A percentile compares a stretch with the other conserved stretches of the same genome.
These are phyloP conservation scores for Hormaphis cornu DNA, from an alignment of 1,140 invertebrate genomes.

Conservation along the genomic window DNA sequence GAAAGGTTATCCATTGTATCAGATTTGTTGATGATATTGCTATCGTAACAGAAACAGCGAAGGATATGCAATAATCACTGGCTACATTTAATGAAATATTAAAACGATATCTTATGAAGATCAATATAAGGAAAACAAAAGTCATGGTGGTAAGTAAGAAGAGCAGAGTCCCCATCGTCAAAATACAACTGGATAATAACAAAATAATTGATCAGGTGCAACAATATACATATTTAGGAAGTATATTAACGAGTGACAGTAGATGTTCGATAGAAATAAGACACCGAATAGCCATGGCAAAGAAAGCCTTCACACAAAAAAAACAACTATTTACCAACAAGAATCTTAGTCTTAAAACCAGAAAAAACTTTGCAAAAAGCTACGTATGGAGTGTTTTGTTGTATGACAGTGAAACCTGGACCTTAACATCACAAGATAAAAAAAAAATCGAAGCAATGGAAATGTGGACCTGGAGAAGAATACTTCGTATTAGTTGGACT, in stretches of 20 bases:
- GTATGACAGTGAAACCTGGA: neutral
- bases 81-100: constrained; percentile 28
- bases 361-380: neutral
- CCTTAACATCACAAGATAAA: neutral
- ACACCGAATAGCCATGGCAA: constrained; percentile 17
- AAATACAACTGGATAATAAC: no score
- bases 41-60: constrained; percentile 26
- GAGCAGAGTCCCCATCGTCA: neutral
- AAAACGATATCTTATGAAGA: neutral
- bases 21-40: constrained; percentile 36
- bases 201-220: neutral
- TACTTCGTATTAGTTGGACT: no score
- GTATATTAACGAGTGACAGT: neutral
- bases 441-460: neutral
- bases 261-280: constrained; percentile 1
- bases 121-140: neutral
- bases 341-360: no score
- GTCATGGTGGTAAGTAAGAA: neutral
- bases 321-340: neutral
- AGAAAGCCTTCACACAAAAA: constrained; percentile 8
- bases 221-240: constrained; percentile 11
- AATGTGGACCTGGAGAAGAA: neutral
- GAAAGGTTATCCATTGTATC: constrained; percentile 28
- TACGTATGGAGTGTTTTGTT: neutral
- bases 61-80: constrained; percentile 15